A percentile compares a stretch with the other conserved stretches of the same genome.
phyloP scores from a whole-genome alignment of 1,140 invertebrate genomes.

The Geopemphigus sp. region DNA sequence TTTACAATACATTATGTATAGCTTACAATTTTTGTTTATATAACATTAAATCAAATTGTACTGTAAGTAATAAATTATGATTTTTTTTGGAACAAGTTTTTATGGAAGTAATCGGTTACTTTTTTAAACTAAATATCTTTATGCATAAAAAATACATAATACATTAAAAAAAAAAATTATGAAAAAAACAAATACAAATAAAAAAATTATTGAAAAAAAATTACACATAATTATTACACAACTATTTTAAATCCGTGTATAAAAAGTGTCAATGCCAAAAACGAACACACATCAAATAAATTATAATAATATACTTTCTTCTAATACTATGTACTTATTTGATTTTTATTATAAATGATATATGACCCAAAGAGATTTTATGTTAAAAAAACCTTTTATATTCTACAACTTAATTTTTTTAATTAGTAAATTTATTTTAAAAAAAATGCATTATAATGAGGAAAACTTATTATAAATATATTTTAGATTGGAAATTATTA shows the following conservation, averaged over 20 bases:
- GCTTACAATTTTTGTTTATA: constrained; percentile 6
- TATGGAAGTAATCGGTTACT: constrained; percentile 23
- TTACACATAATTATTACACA: neutral
- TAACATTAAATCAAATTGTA: constrained; percentile 27
- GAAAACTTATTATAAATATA: no score
- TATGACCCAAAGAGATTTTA: no score
- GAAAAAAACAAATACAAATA: neutral
- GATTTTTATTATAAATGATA: no score
- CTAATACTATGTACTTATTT: no score
- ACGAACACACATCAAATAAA: neutral
- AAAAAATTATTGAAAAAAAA: neutral
- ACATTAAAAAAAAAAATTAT: neutral
- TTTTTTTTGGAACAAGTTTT: constrained; percentile 30
- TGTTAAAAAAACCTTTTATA: no score
- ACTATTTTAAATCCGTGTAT: no score
- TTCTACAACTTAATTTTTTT: no score
- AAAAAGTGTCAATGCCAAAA: neutral
- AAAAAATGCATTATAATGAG: no score
- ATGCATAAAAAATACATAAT: constrained; percentile 27
- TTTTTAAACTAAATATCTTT: constrained; percentile 13
- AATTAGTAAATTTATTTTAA: no score
- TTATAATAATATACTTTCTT: neutral
- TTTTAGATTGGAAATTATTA: no score
- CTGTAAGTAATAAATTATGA: constrained; percentile 34
- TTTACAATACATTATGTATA: constrained; percentile 5